Base-by-base conservation (phyloP, 2,113 vertebrate genomes). In the Trematomus loennbergii region DNA sequence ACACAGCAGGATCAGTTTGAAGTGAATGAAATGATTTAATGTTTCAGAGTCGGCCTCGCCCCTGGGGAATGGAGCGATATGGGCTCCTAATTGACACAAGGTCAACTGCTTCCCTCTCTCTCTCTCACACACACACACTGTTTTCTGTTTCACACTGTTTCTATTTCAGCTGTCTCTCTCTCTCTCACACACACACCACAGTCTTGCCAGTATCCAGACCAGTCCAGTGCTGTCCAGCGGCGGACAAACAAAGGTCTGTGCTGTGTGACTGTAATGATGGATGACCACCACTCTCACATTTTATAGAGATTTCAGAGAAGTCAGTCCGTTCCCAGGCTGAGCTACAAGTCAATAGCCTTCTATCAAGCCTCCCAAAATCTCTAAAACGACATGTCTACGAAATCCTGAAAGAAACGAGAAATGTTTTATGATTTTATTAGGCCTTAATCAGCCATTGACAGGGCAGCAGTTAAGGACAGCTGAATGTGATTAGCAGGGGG, bases 1-100 rank as follows among this genome's bases (percentile, higher is more conserved):
- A 82, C 71, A 80, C 85, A 87, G 90, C 87, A 65, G 90, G 87
- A 82, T 81, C 5, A 22, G 82, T 82, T 75, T 77, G 84, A 84
- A 88, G 86, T 81, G 84, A 93, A 93, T 91, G 84, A 91, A 92
- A 91, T 92, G 91, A 93, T 92, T 93, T 92, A 93, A 93, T 92
- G 92, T 92, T 92, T 92, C 81, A 57, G 88, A 91, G 80, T 73
- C 84, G 16, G 84, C 81, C 83, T 86, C 63, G 76, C 85, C 92
- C 86, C 87, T 90, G 54, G 91, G 91, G 92, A 91, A 87, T 70
- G 82, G 82, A 85, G 79, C 68, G 81, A 92, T 91, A 92, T 70
- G 85, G 88, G 84, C 88, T 88, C 88, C 87, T 92, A 92, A 93
- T 92, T 93, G 92, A 92, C 91, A 90, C 87, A 76, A 77, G 92